Conservation (phyloP, 35 echinoderm and acorn worm genomes). For the Eucidaris tribuloides region DNA sequence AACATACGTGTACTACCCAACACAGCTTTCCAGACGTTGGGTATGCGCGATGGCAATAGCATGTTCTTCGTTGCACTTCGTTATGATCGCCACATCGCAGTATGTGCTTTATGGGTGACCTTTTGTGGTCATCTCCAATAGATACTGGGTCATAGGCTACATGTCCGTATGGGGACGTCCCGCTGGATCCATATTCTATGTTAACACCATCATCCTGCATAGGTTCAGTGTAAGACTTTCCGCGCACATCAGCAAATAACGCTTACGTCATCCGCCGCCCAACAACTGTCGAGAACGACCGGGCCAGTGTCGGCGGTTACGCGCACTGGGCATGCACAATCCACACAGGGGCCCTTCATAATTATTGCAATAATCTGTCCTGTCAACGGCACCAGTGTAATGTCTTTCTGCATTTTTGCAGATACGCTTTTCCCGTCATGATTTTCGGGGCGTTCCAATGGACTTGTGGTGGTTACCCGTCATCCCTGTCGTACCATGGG, state of each 20-base stretch:
- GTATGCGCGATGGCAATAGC: slow-evolving; percentile 54
- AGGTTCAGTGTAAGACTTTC: slow-evolving; percentile 99
- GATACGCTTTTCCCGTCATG: slow-evolving; percentile 93
- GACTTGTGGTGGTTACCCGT: slow-evolving; percentile 80
- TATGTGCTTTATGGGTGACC: slow-evolving; percentile 80
- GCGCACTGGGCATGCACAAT: slow-evolving; percentile 75
- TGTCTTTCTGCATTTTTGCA: slow-evolving; percentile 85
- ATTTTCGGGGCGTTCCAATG: slow-evolving; percentile 81
- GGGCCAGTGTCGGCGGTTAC: slow-evolving; percentile 60
- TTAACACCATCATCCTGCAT: slow-evolving; percentile 92
- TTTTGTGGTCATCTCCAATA: slow-evolving; percentile 74
- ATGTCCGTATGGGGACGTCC: slow-evolving; percentile 85
- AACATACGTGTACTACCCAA: slow-evolving; percentile 44
- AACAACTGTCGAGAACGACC: slow-evolving; percentile 51
- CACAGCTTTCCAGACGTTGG: slow-evolving; percentile 68
- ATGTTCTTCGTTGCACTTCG: slow-evolving; percentile 74
- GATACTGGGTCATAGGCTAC: slow-evolving; percentile 65
- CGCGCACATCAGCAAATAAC: slow-evolving; percentile 92
- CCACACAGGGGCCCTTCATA: slow-evolving; percentile 77
- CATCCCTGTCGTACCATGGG: slow-evolving; percentile 71
- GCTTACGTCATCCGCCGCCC: slow-evolving; percentile 79
- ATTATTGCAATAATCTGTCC: slow-evolving; percentile 70
- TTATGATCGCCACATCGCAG: slow-evolving; percentile 89
- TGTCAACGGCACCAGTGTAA: slow-evolving; percentile 83
- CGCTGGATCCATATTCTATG: slow-evolving; percentile 84